A percentile compares a stretch with the other conserved stretches of the same genome.
These are phyloP conservation scores for Lagenorhynchus albirostris DNA, from an alignment of 2,113 vertebrate species.

Conservation along the genomic window DNA sequence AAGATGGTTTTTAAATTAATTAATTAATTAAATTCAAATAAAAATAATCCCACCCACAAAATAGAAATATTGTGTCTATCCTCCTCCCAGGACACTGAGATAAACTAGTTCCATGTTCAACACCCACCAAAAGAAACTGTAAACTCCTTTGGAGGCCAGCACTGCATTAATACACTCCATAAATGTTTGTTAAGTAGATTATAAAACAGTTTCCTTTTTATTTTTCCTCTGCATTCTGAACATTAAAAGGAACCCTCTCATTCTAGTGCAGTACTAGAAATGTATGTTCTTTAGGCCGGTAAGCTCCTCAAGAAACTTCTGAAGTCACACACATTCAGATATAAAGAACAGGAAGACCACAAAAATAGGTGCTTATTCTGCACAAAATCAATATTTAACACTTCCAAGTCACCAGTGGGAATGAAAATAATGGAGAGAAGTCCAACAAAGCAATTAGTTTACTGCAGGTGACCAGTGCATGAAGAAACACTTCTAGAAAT, in stretches of 20 bases:
- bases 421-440: not conserved
- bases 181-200: not conserved
- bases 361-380: not conserved
- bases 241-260: not conserved
- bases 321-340: not conserved
- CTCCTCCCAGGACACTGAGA: not conserved
- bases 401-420: not conserved
- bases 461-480: not conserved
- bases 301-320: not conserved
- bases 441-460: not conserved
- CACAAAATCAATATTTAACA: not conserved
- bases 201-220: not conserved
- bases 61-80: not conserved
- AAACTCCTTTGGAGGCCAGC: not conserved
- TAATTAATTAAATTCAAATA: too few species aligned
- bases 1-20: too few species aligned
- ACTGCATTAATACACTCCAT: not conserved
- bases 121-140: not conserved
- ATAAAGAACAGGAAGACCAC: not conserved
- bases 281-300: not conserved
- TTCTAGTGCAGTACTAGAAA: not conserved
- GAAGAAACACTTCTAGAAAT: not conserved
- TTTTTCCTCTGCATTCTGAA: not conserved
- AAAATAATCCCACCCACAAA: not conserved
- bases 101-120: not conserved